Percentiles rank a stretch among this genome's conserved stretches.
Evolutionary conservation across 92 coral and sea anemone genomes (phyloP).

Genomic region (Porites evermanni): DNA sequence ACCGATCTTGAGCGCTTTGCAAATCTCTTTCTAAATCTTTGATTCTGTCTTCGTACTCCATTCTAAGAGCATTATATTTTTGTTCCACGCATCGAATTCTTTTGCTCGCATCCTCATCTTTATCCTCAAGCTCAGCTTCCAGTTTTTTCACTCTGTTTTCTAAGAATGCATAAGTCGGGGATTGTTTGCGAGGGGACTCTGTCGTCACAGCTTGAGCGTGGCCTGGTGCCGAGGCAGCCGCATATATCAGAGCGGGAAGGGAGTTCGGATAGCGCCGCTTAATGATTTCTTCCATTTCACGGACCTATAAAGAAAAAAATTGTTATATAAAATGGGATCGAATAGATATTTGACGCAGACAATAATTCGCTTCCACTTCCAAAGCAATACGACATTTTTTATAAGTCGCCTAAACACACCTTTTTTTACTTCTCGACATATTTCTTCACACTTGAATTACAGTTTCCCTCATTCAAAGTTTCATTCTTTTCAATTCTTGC

Average conservation of each 20-base stretch:
- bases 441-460: no score
- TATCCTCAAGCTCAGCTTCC: slow-evolving; percentile 85
- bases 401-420: no score
- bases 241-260: slow-evolving; percentile 96
- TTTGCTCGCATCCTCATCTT: slow-evolving; percentile 87
- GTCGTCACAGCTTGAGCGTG: slow-evolving; percentile 76
- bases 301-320: slow-evolving; percentile 61
- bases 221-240: slow-evolving; percentile 99
- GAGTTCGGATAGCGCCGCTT: slow-evolving; percentile 98
- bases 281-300: slow-evolving; percentile 99
- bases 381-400: no score
- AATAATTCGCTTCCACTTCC: no score
- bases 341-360: no score
- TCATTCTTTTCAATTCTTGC: no score
- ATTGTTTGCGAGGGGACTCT: slow-evolving; percentile 86
- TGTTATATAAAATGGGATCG: no score
- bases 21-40: slow-evolving; percentile 77
- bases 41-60: slow-evolving; percentile 89
- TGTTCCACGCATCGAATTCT: slow-evolving; percentile 92
- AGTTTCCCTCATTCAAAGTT: no score
- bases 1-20: slow-evolving; percentile 69
- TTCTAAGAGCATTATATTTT: slow-evolving; percentile 86
- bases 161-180: slow-evolving; percentile 90
- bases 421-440: no score
- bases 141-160: slow-evolving; percentile 91